Evolutionary conservation across 2,113 vertebrate species (phyloP).

Genomic region (Columbina picui): DNA sequence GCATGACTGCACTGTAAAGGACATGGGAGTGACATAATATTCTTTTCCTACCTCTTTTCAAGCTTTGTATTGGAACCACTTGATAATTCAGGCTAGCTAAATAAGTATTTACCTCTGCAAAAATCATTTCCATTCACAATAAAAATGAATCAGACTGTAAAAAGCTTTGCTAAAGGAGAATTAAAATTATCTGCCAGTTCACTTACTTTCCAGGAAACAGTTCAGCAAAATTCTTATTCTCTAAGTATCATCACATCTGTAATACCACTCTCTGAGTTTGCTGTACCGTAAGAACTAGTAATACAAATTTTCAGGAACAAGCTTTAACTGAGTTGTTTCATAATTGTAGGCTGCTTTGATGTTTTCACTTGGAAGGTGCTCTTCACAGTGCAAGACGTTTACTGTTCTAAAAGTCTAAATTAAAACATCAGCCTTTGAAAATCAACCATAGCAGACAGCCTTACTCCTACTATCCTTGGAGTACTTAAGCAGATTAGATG

Average conservation of each 20-base stretch:
- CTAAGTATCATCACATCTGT: neutral
- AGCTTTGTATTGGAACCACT: neutral
- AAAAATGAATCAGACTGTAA: neutral
- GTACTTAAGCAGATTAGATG: neutral
- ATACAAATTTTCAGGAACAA: neutral
- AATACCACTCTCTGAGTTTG: neutral
- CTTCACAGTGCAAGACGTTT: neutral
- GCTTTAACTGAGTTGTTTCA: neutral
- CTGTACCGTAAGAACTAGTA: neutral
- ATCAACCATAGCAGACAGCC: neutral
- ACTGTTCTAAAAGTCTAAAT: neutral
- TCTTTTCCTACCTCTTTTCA: neutral
- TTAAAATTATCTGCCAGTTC: neutral
- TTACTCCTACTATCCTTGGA: neutral
- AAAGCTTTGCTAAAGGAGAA: neutral
- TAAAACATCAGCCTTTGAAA: neutral
- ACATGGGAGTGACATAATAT: neutral
- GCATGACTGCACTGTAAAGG: neutral
- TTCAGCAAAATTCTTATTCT: neutral
- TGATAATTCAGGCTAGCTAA: neutral
- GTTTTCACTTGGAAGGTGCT: neutral
- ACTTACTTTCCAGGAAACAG: slow-evolving; percentile 4
- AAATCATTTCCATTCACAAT: neutral
- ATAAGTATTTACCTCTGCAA: neutral
- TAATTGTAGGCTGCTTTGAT: neutral